Evolutionary conservation across 2,888 invertebrate genomes (phyloP), one percentile per base, ranked within the genome.

Genomic region (Pomacea canaliculata): DNA sequence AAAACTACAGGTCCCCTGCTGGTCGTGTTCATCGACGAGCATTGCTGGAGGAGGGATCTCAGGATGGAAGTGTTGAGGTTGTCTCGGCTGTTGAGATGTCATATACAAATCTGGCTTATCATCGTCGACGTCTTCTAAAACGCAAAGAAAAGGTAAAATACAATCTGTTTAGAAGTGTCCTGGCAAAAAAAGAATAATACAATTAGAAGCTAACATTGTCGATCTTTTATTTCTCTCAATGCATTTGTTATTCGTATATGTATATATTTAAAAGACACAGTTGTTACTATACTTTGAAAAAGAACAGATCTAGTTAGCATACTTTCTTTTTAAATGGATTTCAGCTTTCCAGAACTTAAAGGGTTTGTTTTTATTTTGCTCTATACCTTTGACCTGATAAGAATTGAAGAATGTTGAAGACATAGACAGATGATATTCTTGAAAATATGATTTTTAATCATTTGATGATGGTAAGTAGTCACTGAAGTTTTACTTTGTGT

Each of bases 101-200:
- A 37, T 67, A 49, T 56, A 48, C 56, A 46, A 48, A 27, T 59
- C 49, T 73, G 68, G 59, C 69, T 10, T 56, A 69, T 19, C 68
- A 60, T 27, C 51, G 68, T 2, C 74, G 69, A 1, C 60, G 62
- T 0, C 37, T 74, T 48, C 62, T 74, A 48, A 74, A 74, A 19
- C 74, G 74, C 10, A 74, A 69, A 49, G 69, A 74, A 19, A 74
- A 74, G 69, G 74, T 74, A 19, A 63, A 68, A 19, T 68, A 37
- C 63, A 12, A 23, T 12, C 10, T 63, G 8, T 56, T 10, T 16
- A 63, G 27, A 27, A 37, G 5, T 37, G 37, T 37, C 37, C 3
- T 37, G n/a, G 23, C 27, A 63, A 19, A 19, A 7, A 12, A 23
- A 19, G 63, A 27, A 63, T 23, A 19, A 63, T 2, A 27, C 27